Percentiles rank a stretch among this genome's conserved stretches.
Evolutionary conservation across 2,113 vertebrate genomes (phyloP).

Genomic region (Pipra filicauda): DNA sequence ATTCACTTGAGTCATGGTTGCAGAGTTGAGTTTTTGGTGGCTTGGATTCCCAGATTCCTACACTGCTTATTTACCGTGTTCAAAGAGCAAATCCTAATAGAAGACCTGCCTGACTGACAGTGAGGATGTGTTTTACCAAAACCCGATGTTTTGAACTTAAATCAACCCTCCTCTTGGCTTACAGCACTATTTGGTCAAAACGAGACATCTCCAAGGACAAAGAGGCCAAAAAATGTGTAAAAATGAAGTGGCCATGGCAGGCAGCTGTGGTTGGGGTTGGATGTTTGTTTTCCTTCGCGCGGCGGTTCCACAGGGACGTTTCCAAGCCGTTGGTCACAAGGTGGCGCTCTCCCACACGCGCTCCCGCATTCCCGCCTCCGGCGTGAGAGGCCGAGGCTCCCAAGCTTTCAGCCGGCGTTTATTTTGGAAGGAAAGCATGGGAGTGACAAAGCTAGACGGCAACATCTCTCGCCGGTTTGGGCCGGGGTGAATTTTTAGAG

Average conservation of each 20-base stretch:
- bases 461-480: fast-evolving
- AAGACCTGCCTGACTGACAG: background rate
- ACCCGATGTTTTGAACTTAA: background rate
- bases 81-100: background rate
- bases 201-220: fast-evolving
- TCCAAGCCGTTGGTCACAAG: background rate
- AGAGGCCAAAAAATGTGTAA: fast-evolving
- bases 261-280: too few relatives aligned
- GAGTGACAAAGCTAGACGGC: background rate
- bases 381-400: background rate
- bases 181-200: background rate
- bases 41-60: background rate
- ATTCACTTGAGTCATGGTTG: slow-evolving; percentile 38
- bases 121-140: background rate
- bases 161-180: background rate
- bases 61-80: background rate
- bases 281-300: fast-evolving
- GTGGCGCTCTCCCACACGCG: slow-evolving; percentile 11
- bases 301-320: background rate
- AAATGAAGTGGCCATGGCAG: fast-evolving
- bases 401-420: background rate
- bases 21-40: background rate
- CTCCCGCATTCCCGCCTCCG: background rate
- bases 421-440: background rate
- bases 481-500: background rate